Evolutionary conservation across 1,140 invertebrate species (phyloP).

Genomic region (Tetramorium simillimum): DNA sequence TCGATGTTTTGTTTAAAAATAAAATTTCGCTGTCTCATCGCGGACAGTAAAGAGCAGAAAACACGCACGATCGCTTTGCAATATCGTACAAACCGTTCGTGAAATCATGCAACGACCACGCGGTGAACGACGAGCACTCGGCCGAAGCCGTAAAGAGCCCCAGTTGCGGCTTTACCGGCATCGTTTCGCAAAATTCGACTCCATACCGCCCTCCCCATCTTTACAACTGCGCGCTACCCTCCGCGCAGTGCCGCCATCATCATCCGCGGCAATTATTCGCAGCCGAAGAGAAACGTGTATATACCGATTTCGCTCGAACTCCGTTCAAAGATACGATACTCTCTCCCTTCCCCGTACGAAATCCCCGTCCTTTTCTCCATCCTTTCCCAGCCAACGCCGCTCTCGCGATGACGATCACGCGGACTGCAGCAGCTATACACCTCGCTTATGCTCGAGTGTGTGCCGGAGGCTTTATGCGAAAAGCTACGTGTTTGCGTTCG

Average conservation of each 20-base stretch:
- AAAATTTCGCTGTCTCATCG: not conserved
- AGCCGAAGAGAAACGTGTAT: slow-evolving; percentile 66
- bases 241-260: slow-evolving; percentile 54
- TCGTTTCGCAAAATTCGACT: slow-evolving; percentile 6
- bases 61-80: not conserved
- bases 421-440: slow-evolving; percentile 22
- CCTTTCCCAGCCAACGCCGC: not conserved
- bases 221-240: not conserved
- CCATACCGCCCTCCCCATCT: not conserved
- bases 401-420: slow-evolving; percentile 38
- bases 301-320: slow-evolving; percentile 61
- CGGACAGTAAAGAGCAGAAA: not conserved
- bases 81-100: not conserved
- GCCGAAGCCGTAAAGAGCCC: not conserved
- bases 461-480: slow-evolving; percentile 58
- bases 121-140: not conserved
- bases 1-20: not conserved
- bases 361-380: not conserved
- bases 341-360: not conserved
- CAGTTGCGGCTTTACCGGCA: not conserved
- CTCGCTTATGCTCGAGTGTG: slow-evolving; percentile 37
- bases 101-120: not conserved
- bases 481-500: slow-evolving; percentile 56
- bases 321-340: slow-evolving; percentile 60
- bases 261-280: slow-evolving; percentile 71